phyloP scores from a whole-genome alignment of 64 coral and sea anemone genomes.

The Porites australiensis region DNA sequence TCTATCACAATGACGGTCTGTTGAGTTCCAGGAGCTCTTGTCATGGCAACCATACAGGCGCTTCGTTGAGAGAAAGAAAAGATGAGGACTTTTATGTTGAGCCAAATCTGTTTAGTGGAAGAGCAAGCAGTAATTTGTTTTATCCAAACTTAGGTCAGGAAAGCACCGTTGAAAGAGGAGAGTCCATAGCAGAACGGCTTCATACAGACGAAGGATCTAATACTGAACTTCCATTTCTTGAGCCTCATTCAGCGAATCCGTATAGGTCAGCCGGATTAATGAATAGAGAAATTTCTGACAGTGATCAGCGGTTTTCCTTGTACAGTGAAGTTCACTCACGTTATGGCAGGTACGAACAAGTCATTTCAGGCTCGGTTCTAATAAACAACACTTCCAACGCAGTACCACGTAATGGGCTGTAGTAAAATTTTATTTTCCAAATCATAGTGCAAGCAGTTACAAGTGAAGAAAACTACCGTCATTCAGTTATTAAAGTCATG shows the following conservation, averaged over 20 bases:
- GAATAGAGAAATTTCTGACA: background rate
- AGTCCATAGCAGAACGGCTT: background rate
- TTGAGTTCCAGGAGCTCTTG: background rate
- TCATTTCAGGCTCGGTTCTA: too few species aligned
- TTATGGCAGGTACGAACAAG: background rate
- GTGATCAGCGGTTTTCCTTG: background rate
- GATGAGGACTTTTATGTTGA: background rate
- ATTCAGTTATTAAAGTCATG: too few species aligned
- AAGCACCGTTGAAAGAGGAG: background rate
- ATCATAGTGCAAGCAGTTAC: too few species aligned
- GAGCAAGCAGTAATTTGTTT: background rate
- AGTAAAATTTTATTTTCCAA: too few species aligned
- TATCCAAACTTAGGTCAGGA: background rate
- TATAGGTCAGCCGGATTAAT: background rate
- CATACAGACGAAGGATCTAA: background rate
- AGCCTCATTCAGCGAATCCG: background rate
- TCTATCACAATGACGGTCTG: background rate
- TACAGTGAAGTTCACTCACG: background rate
- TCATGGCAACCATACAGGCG: background rate
- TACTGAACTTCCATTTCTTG: background rate
- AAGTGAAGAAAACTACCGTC: too few species aligned
- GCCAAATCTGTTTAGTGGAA: background rate
- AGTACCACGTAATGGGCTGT: too few species aligned
- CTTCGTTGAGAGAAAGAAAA: conserved; percentile 3
- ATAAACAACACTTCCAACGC: too few species aligned